Evolutionary conservation across 2,797 vertebrate genomes (phyloP).

Genomic region (Silurus aristotelis): DNA sequence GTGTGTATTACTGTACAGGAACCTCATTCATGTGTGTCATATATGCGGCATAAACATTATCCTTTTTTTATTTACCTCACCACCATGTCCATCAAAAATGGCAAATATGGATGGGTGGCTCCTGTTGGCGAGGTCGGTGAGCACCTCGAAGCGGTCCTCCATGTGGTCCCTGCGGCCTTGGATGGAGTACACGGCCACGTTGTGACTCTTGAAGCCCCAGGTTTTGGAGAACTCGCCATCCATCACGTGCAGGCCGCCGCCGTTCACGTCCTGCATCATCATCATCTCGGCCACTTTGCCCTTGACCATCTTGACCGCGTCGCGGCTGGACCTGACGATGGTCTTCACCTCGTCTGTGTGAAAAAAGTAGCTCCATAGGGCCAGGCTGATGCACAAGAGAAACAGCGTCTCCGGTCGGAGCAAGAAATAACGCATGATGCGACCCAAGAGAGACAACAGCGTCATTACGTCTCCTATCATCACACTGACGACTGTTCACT

Average conservation of each 20-base stretch:
- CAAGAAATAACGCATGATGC: constrained; percentile 99
- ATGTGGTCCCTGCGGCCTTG: constrained; percentile 98
- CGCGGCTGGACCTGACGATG: constrained; percentile 97
- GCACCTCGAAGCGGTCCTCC: constrained; percentile 97
- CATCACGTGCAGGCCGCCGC: constrained; percentile 89
- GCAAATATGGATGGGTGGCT: constrained; percentile 97
- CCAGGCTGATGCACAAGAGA: constrained; percentile 96
- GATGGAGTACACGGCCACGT: constrained; percentile 97
- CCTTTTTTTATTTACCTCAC: constrained; percentile 80
- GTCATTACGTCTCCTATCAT: constrained; percentile 99
- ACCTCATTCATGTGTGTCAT: background rate
- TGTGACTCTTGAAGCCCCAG: constrained; percentile 96
- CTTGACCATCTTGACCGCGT: constrained; percentile 99
- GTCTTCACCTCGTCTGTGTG: constrained; percentile 99
- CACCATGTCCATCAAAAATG: constrained; percentile 96
- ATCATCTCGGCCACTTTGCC: constrained; percentile 99
- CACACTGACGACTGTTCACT: constrained; percentile 58
- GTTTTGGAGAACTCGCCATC: constrained; percentile 98
- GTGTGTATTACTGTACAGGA: background rate
- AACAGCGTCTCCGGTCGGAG: constrained; percentile 98
- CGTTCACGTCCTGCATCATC: constrained; percentile 92
- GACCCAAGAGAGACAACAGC: constrained; percentile 97
- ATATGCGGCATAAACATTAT: background rate
- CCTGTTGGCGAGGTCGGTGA: constrained; percentile 91
- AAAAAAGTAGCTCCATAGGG: constrained; percentile 99